Percentiles rank a stretch among this genome's conserved stretches.
Conservation (phyloP, 1,140 invertebrate species). For the Drosophila bocki region DNA sequence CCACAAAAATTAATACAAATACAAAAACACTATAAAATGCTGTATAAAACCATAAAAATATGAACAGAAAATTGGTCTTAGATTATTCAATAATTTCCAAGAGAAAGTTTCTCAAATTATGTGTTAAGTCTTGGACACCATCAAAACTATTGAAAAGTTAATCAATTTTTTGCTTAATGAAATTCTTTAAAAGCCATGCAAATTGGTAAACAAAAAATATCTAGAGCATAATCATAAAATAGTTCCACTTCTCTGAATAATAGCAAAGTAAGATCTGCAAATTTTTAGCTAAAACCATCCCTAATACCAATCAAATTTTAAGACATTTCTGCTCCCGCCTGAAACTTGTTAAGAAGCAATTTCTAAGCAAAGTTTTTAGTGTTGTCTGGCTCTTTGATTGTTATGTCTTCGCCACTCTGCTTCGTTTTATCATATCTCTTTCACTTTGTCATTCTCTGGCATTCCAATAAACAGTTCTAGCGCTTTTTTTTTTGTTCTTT, state of each 20-base stretch:
- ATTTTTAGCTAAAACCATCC: background rate
- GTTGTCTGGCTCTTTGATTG: constrained; percentile 26
- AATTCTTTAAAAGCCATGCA: background rate
- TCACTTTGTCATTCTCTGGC: constrained; percentile 40
- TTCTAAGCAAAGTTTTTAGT: constrained; percentile 29
- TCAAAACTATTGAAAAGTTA: background rate
- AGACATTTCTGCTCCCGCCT: background rate
- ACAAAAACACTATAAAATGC: background rate
- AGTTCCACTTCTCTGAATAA: constrained; percentile 1
- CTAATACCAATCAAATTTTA: background rate
- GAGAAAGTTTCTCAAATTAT: constrained; percentile 5
- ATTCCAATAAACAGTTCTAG: constrained; percentile 48
- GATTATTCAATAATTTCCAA: constrained; percentile 6
- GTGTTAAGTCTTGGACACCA: background rate
- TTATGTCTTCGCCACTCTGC: constrained; percentile 22
- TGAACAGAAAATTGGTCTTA: background rate
- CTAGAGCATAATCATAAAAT: background rate
- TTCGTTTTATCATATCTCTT: constrained; percentile 32
- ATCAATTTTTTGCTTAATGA: constrained; percentile 2
- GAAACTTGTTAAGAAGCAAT: constrained; percentile 31
- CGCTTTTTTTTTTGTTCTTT: constrained; percentile 33
- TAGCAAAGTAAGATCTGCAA: background rate
- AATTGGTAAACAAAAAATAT: background rate
- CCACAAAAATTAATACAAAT: background rate
- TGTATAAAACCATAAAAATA: background rate